Base-by-base conservation (phyloP, 1,140 invertebrate species). In the Sycobia sp. region DNA sequence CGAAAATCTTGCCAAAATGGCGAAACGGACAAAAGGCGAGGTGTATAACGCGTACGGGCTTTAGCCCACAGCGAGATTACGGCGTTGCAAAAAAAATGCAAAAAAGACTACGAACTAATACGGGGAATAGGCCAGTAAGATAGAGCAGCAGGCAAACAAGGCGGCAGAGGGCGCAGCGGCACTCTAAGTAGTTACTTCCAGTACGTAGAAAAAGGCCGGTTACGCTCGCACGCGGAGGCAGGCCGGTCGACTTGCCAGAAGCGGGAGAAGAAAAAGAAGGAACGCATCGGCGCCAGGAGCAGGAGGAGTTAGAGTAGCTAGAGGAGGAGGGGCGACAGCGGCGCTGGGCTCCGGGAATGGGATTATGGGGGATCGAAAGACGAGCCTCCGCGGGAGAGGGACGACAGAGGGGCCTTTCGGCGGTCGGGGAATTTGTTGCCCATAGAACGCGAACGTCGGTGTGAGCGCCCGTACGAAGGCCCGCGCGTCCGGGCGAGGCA, bases 391-490 rank as follows among this genome's bases (percentile, higher is more conserved):
- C 14, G 13, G n/a, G 44, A 58, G 41, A 43, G 59, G 55, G 65
- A 65, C 59, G 54, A 69, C 65, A 53, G 65, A 61, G 59, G 70
- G 72, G 73, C 71, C 75, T 79, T 80, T 80, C 73, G 78, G 77
- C 76, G 73, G 71, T 75, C 73, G 38, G 71, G 71, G 71, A n/a
- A n/a, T n/a, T n/a, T n/a, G n/a, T n/a, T n/a, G n/a, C n/a, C n/a
- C n/a, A n/a, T n/a, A n/a, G 71, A 71, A 71, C 71, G 69, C 70
- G 66, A 57, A 36, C 1, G n/a, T 32, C 10, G 13, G 18, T 56
- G 54, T 18, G 46, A n/a, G 25, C 5, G 3, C 18, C 2, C 34
- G 50, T 22, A 38, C 32, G 18, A 20, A 32, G 7, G 34, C 20
- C 16, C 5, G n/a, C 23, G 29, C 9, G 50, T 23, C 25, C n/a